phyloP scores from a whole-genome alignment of 2,797 vertebrate species.

The Crenichthys baileyi region DNA sequence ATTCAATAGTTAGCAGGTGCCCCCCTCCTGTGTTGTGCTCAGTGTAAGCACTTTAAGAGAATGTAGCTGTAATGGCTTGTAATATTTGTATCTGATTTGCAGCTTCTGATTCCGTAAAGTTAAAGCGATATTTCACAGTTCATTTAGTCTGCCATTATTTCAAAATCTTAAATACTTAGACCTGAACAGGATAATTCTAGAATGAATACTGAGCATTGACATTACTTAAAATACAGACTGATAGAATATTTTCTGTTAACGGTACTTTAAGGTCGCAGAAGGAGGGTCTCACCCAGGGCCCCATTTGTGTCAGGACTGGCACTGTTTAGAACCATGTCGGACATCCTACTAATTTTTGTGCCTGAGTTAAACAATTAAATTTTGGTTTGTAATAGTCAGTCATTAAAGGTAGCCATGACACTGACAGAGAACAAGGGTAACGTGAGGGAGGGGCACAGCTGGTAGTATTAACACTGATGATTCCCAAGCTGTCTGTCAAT shows the following conservation, averaged over 20 bases:
- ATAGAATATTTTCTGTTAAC: neutral
- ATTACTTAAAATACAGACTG: neutral
- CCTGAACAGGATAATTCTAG: neutral
- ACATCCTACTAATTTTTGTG: constrained; percentile 1
- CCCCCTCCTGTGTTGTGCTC: too few species aligned
- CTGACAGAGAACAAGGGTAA: constrained; percentile 36
- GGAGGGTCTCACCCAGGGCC: too few species aligned
- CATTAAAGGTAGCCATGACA: constrained; percentile 21
- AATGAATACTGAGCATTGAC: neutral
- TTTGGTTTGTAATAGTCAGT: constrained; percentile 11
- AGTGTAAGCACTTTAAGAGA: too few species aligned
- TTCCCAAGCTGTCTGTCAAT: constrained; percentile 32
- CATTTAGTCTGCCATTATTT: neutral
- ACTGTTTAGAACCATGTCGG: neutral
- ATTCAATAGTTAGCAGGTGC: neutral
- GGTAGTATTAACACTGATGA: constrained; percentile 21
- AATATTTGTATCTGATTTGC: too few species aligned
- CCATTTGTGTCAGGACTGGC: neutral
- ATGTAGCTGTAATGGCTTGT: too few species aligned
- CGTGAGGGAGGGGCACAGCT: constrained; percentile 25
- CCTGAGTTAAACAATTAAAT: neutral
- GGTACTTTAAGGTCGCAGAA: too few species aligned
- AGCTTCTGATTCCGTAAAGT: neutral
- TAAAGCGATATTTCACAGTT: neutral
- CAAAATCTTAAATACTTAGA: neutral